Evolutionary conservation across 2,888 invertebrate genomes (phyloP), one percentile per base, ranked within the genome.

Genomic region (Scaptomyza cyrtandrae): DNA sequence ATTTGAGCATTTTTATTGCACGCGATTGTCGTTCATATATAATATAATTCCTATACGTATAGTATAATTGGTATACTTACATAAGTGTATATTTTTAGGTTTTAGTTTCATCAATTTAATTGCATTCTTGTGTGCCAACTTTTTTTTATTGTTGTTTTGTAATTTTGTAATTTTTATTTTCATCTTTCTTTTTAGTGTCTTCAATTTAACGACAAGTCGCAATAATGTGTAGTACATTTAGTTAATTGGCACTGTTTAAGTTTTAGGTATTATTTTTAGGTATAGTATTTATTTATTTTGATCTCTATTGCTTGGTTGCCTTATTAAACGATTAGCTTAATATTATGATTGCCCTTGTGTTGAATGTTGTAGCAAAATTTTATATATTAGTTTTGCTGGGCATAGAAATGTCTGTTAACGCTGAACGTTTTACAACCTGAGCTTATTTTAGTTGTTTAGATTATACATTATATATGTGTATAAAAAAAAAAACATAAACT

Each of bases 11-110:
- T 84, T 58, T 48, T 62, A 66, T 79, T 75, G 76, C 71, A 76
- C 87, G 68, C 83, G 83, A 84, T 84, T 84, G 83, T 84, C 83
- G 57, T 75, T 79, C 67, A 65, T 76, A 65, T 76, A 75, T 86
- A 24, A 24, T 70, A 75, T 62, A 52, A 48, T 56, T 45, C 66
- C 61, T 54, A 49, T 14, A 54, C 31, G 54, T 60, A 44, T 54
- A 41, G 46, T 37, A 53, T 50, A 35, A 35, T 10, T 35, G 31
- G 35, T 48, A n/a, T 45, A 49, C 52, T 48, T 57, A 52, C 33
- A 57, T 16, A 55, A 60, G 53, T 33, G n/a, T 64, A 44, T 55
- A 35, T 44, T 50, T 41, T 46, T 60, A 44, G 52, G 49, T 6
- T 46, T 59, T 44, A 54, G 29, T 61, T 66, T 66, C 59, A 4